These are phyloP conservation scores for Dexiosoma caninum DNA, from an alignment of 2,888 invertebrate species.

Conservation along the genomic window DNA sequence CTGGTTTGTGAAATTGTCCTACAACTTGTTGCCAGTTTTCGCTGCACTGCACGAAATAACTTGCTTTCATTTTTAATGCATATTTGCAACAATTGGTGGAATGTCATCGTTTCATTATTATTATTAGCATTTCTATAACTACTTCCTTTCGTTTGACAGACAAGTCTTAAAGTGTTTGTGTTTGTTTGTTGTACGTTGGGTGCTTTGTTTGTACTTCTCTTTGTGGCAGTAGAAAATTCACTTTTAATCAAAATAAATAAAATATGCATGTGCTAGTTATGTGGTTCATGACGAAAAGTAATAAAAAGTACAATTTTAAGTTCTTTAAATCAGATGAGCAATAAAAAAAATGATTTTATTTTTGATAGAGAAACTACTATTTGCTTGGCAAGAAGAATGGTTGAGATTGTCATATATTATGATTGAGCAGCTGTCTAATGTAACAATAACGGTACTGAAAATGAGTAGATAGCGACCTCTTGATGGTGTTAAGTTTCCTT, in stretches of 20 bases:
- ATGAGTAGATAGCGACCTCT: no score
- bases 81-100: slow-evolving; percentile 58
- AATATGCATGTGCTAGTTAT: slow-evolving; percentile 9
- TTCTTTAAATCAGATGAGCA: neutral
- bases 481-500: no score
- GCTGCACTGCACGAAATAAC: neutral
- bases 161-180: slow-evolving; percentile 28
- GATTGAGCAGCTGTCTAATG: no score
- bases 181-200: neutral
- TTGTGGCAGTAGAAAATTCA: slow-evolving; percentile 5
- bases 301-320: neutral
- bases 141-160: slow-evolving; percentile 3
- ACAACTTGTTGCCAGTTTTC: neutral
- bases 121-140: slow-evolving; percentile 10
- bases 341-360: no score
- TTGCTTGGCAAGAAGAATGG: no score
- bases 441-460: no score
- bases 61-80: slow-evolving; percentile 63
- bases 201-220: neutral
- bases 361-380: no score
- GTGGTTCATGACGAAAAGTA: neutral
- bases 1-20: slow-evolving; percentile 29
- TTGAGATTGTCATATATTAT: no score
- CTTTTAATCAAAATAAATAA: slow-evolving; percentile 29
- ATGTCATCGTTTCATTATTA: slow-evolving; percentile 63